Percentiles rank a stretch among this genome's conserved stretches.
Conservation (phyloP, 1,140 invertebrate species). For the Calephelis virginiensis region DNA sequence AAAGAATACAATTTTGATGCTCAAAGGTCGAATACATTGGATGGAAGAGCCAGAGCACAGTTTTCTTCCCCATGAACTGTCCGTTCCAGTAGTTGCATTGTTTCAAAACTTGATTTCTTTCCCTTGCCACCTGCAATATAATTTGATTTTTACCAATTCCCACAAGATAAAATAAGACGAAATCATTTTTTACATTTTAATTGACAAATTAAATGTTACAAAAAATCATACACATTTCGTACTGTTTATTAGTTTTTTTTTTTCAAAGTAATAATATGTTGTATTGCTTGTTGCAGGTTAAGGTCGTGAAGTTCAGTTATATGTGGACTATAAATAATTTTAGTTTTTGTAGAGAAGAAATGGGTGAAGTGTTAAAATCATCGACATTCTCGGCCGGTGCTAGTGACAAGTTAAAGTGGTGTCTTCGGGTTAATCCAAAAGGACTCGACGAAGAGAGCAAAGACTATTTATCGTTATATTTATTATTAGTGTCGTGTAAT, state of each 20-base stretch:
- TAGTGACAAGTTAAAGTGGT: conserved; percentile 99
- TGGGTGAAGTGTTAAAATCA: conserved; percentile 99
- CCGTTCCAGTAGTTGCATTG: no score
- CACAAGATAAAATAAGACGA: no score
- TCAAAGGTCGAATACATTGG: no score
- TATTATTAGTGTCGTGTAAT: conserved; percentile 98
- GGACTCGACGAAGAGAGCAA: conserved; percentile 99
- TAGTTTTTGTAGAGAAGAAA: conserved; percentile 99
- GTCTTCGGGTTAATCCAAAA: conserved; percentile 99
- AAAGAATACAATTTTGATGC: no score
- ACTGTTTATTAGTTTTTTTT: no score
- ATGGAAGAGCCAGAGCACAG: no score
- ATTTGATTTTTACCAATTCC: no score
- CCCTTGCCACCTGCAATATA: no score
- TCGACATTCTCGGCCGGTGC: conserved; percentile 99
- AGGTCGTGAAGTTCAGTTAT: conserved; percentile 99
- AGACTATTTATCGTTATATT: conserved; percentile 99
- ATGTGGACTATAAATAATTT: conserved; percentile 99
- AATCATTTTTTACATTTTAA: neutral
- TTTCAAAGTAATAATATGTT: conserved; percentile 4
- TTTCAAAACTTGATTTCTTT: no score
- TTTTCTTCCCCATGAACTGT: no score
- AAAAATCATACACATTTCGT: no score
- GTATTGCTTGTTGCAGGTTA: conserved; percentile 87
- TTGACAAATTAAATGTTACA: neutral